phyloP scores from a whole-genome alignment of 1,140 invertebrate genomes.

The Drosophila sp. region DNA sequence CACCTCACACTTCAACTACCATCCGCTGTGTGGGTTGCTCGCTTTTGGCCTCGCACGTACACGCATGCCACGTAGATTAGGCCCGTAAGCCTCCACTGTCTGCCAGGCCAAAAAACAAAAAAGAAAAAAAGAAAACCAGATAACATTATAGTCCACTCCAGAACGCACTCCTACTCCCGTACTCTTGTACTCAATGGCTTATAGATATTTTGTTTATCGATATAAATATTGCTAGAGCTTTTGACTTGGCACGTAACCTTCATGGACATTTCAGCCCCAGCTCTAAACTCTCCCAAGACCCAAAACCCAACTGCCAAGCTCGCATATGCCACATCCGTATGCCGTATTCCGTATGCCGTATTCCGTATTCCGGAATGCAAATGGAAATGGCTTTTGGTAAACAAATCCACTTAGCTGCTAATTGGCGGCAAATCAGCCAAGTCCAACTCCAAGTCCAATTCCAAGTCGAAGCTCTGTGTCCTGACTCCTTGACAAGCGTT shows the following conservation, averaged over 20 bases:
- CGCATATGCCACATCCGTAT: neutral
- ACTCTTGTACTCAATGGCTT: neutral
- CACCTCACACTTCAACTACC: neutral
- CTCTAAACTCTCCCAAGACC: too few species aligned
- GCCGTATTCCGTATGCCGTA: neutral
- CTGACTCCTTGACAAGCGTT: neutral
- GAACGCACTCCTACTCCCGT: too few species aligned
- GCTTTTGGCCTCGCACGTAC: slow-evolving; percentile 45
- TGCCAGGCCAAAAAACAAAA: neutral
- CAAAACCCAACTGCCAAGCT: too few species aligned
- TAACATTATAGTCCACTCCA: slow-evolving; percentile 38
- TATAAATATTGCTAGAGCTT: slow-evolving; percentile 73
- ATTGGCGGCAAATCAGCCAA: slow-evolving; percentile 75
- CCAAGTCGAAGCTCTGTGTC: too few species aligned
- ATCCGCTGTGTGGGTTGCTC: neutral
- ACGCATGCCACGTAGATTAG: slow-evolving; percentile 59
- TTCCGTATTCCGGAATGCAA: slow-evolving; percentile 21
- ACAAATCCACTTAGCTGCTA: slow-evolving; percentile 80
- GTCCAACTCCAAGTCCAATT: neutral
- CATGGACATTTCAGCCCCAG: neutral
- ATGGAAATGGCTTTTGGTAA: slow-evolving; percentile 53
- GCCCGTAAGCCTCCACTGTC: slow-evolving; percentile 42
- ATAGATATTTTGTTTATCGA: slow-evolving; percentile 74
- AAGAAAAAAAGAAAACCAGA: neutral
- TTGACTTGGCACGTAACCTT: slow-evolving; percentile 70